Conservation (phyloP, 2,113 vertebrate genomes). For the Taurulus bubalis region DNA sequence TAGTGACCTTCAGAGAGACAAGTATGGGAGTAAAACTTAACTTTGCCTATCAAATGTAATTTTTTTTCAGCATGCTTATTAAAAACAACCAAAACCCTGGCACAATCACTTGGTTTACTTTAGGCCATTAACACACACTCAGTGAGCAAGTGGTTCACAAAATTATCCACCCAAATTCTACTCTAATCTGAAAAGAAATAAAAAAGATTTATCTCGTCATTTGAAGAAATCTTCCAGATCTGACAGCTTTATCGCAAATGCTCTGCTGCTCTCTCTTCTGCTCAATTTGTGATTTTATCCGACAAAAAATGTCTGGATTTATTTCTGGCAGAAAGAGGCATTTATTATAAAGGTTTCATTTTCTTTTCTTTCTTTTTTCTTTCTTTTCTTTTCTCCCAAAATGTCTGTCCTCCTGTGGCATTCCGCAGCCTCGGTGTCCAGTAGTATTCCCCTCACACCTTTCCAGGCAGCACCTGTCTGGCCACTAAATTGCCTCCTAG, state of each 20-base stretch:
- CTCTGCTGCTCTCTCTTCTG: conserved; percentile 66
- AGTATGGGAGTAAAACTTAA: conserved; percentile 99
- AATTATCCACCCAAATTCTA: conserved; percentile 82
- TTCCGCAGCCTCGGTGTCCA: conserved; percentile 89
- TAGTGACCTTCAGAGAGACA: conserved; percentile 99
- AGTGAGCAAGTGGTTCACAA: conserved; percentile 99
- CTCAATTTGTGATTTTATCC: conserved; percentile 51
- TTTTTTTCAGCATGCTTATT: conserved; percentile 99
- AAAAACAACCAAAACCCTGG: conserved; percentile 83
- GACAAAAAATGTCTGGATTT: conserved; percentile 43
- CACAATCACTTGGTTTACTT: conserved; percentile 96
- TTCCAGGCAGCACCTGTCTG: conserved; percentile 84
- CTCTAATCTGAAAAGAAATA: conserved; percentile 24
- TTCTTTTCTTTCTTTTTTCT: not conserved
- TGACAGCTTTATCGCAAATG: conserved; percentile 44
- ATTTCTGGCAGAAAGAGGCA: conserved; percentile 40
- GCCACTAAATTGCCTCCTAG: conserved; percentile 79
- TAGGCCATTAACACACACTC: conserved; percentile 95
- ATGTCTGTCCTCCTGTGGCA: conserved; percentile 79
- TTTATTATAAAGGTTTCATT: conserved; percentile 35
- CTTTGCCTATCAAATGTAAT: conserved; percentile 99
- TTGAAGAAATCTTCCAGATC: conserved; percentile 34
- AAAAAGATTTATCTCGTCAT: conserved; percentile 31
- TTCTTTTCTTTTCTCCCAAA: conserved; percentile 18
- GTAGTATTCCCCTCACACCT: conserved; percentile 85